phyloP scores from a whole-genome alignment of 2,113 vertebrate genomes.

The Polyodon spathula region DNA sequence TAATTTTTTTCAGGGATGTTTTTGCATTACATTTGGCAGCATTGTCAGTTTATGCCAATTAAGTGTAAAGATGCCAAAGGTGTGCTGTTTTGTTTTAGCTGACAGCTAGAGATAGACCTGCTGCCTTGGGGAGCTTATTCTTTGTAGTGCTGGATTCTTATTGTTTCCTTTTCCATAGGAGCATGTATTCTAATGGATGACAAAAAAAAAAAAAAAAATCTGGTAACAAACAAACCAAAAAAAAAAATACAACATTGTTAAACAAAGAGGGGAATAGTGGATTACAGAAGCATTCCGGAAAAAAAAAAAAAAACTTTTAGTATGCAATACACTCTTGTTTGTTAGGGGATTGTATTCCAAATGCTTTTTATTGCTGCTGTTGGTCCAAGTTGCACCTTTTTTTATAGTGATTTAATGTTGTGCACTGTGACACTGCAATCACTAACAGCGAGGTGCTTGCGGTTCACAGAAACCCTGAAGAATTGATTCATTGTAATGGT shows the following conservation, averaged over 20 bases:
- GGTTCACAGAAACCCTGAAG: constrained; percentile 13
- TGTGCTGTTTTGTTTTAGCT: constrained; percentile 25
- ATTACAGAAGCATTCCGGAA: too few species aligned
- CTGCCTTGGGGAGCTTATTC: background rate
- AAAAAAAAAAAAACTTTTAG: too few species aligned
- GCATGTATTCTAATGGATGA: background rate
- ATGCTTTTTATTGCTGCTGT: background rate
- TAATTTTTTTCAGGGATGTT: background rate
- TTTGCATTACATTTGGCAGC: constrained; percentile 3
- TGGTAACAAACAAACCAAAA: background rate
- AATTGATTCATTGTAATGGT: constrained; percentile 15
- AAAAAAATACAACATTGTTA: background rate
- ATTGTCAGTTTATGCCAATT: constrained; percentile 37
- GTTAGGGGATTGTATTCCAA: background rate
- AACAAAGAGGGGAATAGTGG: background rate
- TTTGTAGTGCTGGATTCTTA: background rate
- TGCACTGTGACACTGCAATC: background rate
- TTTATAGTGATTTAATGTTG: too few species aligned
- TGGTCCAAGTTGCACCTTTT: background rate
- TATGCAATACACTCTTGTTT: too few species aligned
- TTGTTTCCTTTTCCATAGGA: background rate
- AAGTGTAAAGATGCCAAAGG: constrained; percentile 31
- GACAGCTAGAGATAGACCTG: constrained; percentile 19
- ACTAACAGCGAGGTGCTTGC: constrained; percentile 3
- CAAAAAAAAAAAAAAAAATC: background rate